Evolutionary conservation across 2,797 vertebrate species (phyloP).

Genomic region (Notoglanidium macrostoma): DNA sequence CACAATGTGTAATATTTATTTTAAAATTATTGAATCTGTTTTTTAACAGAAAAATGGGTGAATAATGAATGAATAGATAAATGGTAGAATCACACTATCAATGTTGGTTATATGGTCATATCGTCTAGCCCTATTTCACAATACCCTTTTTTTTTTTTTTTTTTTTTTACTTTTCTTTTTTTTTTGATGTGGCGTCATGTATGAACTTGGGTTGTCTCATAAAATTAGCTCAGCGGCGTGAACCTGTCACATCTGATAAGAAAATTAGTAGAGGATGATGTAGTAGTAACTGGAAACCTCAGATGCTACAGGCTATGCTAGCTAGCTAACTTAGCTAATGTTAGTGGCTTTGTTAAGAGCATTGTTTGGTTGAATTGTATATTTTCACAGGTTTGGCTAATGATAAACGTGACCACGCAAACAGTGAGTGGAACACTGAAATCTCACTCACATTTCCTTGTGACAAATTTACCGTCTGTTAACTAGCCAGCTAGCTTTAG

Average conservation of each 20-base stretch:
- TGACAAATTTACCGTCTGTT: neutral
- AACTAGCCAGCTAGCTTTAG: neutral
- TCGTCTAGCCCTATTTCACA: neutral
- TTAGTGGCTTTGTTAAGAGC: neutral
- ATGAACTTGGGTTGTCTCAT: neutral
- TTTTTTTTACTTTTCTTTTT: neutral
- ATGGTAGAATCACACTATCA: neutral
- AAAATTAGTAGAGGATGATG: neutral
- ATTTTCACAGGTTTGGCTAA: neutral
- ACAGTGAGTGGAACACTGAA: neutral
- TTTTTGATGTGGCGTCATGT: neutral
- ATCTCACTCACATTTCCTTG: neutral
- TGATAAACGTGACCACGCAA: neutral
- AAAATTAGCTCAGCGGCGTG: neutral
- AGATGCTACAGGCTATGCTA: neutral
- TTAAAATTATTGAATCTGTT: neutral
- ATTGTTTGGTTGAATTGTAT: neutral
- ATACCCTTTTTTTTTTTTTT: neutral
- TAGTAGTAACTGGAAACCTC: too few species aligned
- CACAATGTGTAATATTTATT: neutral
- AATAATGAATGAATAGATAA: too few species aligned
- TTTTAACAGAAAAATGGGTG: neutral
- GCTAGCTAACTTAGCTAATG: neutral
- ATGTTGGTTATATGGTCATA: neutral
- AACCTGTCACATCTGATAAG: neutral